Percentiles rank a stretch among this genome's conserved stretches.
These are phyloP conservation scores for Bombus balteatus DNA, from an alignment of 1,140 invertebrate species.

Conservation along the genomic window DNA sequence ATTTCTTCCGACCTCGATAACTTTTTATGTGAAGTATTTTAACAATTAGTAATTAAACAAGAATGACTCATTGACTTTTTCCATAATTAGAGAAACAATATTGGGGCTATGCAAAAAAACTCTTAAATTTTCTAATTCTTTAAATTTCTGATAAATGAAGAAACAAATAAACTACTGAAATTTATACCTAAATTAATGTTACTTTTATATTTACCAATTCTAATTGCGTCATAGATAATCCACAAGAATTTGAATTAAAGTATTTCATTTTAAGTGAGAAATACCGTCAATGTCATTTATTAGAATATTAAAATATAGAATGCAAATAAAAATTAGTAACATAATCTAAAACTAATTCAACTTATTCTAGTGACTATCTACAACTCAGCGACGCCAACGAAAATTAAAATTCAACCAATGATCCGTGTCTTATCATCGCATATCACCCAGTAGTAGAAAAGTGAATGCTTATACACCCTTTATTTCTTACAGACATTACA, in stretches of 20 bases:
- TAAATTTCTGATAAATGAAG: neutral
- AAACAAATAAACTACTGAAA: no score
- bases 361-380: no score
- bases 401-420: no score
- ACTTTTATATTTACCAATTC: no score
- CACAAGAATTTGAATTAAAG: no score
- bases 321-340: neutral
- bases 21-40: neutral
- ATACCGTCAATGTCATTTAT: neutral
- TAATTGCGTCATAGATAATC: no score
- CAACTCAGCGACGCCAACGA: no score
- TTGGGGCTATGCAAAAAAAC: no score
- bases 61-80: neutral
- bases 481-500: neutral
- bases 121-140: no score
- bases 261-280: neutral
- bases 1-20: neutral
- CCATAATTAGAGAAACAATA: neutral
- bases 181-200: no score
- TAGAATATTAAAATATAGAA: neutral
- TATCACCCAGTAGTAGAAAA: neutral
- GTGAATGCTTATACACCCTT: no score
- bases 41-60: neutral
- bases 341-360: neutral
- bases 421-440: no score